These are phyloP conservation scores for Cossypha polioptera DNA, from an alignment of 2,797 vertebrate genomes.

Conservation along the genomic window DNA sequence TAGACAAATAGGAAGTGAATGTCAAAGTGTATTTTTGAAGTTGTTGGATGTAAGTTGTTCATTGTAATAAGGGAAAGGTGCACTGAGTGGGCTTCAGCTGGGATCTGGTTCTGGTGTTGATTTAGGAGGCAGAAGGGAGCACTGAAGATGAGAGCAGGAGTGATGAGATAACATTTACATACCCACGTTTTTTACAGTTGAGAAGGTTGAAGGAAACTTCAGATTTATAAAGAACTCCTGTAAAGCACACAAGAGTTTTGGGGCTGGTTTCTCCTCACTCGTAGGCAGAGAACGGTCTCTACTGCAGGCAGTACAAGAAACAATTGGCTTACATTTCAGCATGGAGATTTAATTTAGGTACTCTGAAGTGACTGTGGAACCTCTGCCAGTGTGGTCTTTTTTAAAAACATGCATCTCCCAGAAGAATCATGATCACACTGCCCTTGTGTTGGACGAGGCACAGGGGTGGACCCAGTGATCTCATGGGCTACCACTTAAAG, in stretches of 20 bases:
- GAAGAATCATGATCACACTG: neutral
- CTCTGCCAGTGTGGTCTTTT: neutral
- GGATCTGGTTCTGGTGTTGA: neutral
- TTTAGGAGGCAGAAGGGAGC: neutral
- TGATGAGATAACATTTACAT: neutral
- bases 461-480: neutral
- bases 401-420: neutral
- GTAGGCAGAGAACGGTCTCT: neutral
- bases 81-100: neutral
- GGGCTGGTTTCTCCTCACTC: neutral
- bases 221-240: neutral
- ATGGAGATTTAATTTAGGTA: neutral
- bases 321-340: neutral
- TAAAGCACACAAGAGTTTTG: neutral
- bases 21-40: neutral
- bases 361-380: neutral
- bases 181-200: fast-evolving
- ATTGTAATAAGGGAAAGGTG: neutral
- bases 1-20: neutral
- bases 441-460: neutral
- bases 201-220: neutral
- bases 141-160: neutral
- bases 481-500: neutral
- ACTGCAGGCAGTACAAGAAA: neutral
- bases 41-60: neutral